Evolutionary conservation across 53 echinoderm and acorn worm species (phyloP).

Genomic region (Paracentrotus lividus): DNA sequence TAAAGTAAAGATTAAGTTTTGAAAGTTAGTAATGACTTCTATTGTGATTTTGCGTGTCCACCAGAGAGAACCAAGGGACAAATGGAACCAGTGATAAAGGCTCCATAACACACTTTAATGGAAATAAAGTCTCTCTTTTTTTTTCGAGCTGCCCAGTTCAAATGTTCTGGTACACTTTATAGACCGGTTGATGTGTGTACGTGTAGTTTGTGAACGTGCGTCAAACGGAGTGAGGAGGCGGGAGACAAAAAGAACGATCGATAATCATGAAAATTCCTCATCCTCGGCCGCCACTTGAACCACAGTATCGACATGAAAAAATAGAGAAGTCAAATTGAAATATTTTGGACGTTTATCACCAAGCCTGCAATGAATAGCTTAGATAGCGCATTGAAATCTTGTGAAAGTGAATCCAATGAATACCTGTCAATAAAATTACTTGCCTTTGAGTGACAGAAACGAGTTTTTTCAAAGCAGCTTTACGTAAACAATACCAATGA

Average conservation of each 20-base stretch:
- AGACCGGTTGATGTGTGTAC: background rate
- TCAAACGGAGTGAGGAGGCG: background rate
- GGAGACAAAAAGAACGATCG: background rate
- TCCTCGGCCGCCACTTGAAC: background rate
- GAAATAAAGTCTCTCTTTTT: background rate
- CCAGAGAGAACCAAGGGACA: no score
- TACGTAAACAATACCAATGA: background rate
- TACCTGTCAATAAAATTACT: background rate
- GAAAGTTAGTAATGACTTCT: no score
- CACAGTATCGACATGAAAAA: background rate
- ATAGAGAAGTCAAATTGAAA: background rate
- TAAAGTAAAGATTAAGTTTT: no score
- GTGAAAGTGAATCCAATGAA: background rate
- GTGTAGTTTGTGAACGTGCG: background rate
- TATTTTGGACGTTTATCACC: background rate
- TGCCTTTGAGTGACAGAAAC: background rate
- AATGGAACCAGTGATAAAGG: no score
- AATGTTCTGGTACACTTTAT: background rate
- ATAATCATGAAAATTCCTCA: background rate
- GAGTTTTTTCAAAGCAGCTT: background rate
- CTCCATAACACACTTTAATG: no score
- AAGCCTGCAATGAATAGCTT: background rate
- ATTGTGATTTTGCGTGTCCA: no score
- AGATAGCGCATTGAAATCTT: background rate
- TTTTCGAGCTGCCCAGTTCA: background rate